Base-by-base conservation (phyloP, 2,888 invertebrate genomes). In the Platycnemis pennipes region DNA sequence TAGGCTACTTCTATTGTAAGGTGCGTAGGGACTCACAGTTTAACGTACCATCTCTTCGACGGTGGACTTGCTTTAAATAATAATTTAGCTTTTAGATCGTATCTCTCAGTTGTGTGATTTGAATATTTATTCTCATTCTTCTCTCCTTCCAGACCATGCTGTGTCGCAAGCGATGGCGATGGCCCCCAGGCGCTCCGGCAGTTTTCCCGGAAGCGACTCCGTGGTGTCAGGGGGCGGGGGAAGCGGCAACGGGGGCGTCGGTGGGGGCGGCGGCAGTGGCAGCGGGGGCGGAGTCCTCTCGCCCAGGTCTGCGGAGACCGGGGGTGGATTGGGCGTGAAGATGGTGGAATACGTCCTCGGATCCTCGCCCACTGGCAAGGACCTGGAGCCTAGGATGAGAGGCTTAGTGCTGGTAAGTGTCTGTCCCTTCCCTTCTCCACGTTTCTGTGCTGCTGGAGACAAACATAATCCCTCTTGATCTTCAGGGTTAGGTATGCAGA, bases 301-400 rank as follows among this genome's bases (percentile, higher is more conserved):
- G 89, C 98, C 99, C 88, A 97, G 99, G 95, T 97, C 97, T 95
- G 98, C 99, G 96, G 98, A 99, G 95, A 98, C 99, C 95, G 97
- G 98, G 95, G 91, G 63, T 11, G 99, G 99, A 88, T 98, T 99
- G 95, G 99, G 99, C 95, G 99, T 99, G 95, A 99, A 99, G 97
- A 99, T 99, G 99, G 99, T 99, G 94, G 99, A 99, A 97, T 99
- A 99, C 96, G 99, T 99, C 94, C 97, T 99, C 96, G 99, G 99
- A 95, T 98, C 98, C 95, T 99, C 99, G 95, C 99, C 99, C 44
- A 99, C 99, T 95, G 97, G 97, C 95, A 98, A 98, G 96, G 98
- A 98, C 95, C 96, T 98, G 95, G 98, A 98, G 95, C 97, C 97
- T 94, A 97, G 98, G 95, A 97, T 98, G 97, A 96, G 98, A 95